These are phyloP conservation scores for Lerista edwardsae DNA, from an alignment of 2,797 vertebrate species.

Conservation along the genomic window DNA sequence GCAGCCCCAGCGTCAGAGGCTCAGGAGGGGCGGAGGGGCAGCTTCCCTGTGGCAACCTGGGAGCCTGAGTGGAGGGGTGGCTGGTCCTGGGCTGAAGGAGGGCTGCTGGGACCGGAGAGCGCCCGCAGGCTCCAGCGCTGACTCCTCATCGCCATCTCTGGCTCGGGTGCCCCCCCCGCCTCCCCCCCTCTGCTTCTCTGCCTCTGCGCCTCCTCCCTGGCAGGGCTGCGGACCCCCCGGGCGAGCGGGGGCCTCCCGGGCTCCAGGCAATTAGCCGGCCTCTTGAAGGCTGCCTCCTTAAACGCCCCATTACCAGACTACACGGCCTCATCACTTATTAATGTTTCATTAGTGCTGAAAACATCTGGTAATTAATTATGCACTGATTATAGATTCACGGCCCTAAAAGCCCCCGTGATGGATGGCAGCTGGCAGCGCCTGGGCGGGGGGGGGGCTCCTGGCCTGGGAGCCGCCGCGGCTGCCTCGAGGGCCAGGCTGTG, in stretches of 20 bases:
- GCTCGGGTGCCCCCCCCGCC: background rate
- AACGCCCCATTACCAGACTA: conserved; percentile 67
- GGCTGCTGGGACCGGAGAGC: too few species aligned
- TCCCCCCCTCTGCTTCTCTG: too few species aligned
- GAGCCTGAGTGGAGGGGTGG: too few species aligned
- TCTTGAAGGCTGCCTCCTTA: conserved; percentile 18
- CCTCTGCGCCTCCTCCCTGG: background rate
- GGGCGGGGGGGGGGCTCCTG: conserved; percentile 18
- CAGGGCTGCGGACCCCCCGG: background rate
- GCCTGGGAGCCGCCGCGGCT: conserved; percentile 39
- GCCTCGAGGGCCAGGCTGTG: conserved; percentile 36
- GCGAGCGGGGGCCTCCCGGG: fast-evolving
- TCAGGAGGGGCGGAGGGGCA: too few species aligned
- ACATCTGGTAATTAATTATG: conserved; percentile 78
- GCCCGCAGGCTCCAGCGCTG: too few species aligned
- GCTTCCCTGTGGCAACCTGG: too few species aligned
- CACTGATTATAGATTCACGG: conserved; percentile 70
- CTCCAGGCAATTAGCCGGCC: conserved; percentile 7
- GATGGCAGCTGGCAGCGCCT: conserved; percentile 63
- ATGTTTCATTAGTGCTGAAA: conserved; percentile 74
- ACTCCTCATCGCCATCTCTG: too few species aligned
- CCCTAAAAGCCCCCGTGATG: conserved; percentile 64
- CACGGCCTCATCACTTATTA: conserved; percentile 72
- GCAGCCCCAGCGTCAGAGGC: too few species aligned
- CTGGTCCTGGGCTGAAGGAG: too few species aligned